Conservation (phyloP, 2,888 invertebrate genomes). For the Leptinotarsa rubiginosa region DNA sequence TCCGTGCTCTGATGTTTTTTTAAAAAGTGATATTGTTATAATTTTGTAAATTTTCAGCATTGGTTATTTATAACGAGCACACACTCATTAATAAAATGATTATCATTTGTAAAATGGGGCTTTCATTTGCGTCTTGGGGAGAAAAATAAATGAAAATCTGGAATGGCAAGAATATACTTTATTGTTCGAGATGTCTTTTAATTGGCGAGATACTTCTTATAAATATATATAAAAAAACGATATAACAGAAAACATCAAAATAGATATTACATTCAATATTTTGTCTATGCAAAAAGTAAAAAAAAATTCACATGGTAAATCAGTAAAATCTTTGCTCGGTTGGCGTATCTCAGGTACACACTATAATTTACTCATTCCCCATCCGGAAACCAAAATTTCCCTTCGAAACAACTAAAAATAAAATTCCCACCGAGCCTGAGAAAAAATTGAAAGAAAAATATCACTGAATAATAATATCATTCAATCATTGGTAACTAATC, state of each 20-base stretch:
- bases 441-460: conserved; percentile 39
- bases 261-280: neutral
- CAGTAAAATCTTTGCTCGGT: neutral
- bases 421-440: neutral
- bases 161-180: conserved; percentile 38
- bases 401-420: neutral
- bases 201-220: neutral
- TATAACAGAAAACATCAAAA: conserved; percentile 14
- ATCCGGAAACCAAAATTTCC: neutral
- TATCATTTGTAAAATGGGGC: conserved; percentile 45
- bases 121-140: conserved; percentile 17
- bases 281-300: conserved; percentile 2
- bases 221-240: neutral
- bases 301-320: conserved; percentile 14
- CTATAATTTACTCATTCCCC: neutral
- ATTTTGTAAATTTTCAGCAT: conserved; percentile 55
- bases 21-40: conserved; percentile 58
- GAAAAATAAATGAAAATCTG: neutral
- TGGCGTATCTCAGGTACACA: conserved; percentile 1
- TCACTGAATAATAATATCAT: conserved; percentile 43
- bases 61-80: conserved; percentile 58
- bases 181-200: conserved; percentile 34
- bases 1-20: conserved; percentile 57
- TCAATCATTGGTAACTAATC: conserved; percentile 44
- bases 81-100: conserved; percentile 56